Evolutionary conservation across 1,140 invertebrate species (phyloP).

Genomic region (Drosophila prosaltans): DNA sequence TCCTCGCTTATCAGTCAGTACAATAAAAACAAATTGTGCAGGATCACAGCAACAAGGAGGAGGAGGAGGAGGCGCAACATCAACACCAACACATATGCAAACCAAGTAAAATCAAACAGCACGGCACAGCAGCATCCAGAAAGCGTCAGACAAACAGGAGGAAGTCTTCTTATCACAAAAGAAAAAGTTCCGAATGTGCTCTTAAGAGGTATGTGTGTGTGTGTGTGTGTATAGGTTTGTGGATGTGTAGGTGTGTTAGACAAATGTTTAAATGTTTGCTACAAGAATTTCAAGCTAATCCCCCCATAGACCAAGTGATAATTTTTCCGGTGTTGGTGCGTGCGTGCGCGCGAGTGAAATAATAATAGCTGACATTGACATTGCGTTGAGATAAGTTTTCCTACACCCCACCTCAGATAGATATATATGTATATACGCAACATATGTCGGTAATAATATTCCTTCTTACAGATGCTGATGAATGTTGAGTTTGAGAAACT

Average conservation of each 20-base stretch:
- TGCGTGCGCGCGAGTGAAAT: conserved; percentile 53
- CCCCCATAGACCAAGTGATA: conserved; percentile 58
- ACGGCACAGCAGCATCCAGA: not conserved
- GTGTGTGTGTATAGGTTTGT: conserved; percentile 28
- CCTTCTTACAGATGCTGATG: conserved; percentile 45
- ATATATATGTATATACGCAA: conserved; percentile 36
- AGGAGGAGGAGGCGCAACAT: too few species aligned
- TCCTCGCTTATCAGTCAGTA: conserved; percentile 52
- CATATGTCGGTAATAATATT: conserved; percentile 72
- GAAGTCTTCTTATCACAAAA: conserved; percentile 61
- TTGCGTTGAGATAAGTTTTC: conserved; percentile 40
- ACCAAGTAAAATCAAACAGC: conserved; percentile 15
- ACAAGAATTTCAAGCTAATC: conserved; percentile 66
- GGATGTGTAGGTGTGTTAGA: conserved; percentile 45
- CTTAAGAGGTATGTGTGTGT: not conserved
- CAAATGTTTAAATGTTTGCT: conserved; percentile 79
- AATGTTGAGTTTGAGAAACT: conserved; percentile 45
- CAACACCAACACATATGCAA: conserved; percentile 14
- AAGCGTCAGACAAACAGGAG: conserved; percentile 41
- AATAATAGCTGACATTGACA: conserved; percentile 73
- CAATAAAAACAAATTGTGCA: conserved; percentile 48
- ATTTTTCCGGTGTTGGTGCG: conserved; percentile 43
- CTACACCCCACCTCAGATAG: not conserved
- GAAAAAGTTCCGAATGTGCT: conserved; percentile 7
- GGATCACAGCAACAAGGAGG: conserved; percentile 30